Base-by-base conservation (phyloP, 2,888 invertebrate species). In the Tetheella fluctuosa region DNA sequence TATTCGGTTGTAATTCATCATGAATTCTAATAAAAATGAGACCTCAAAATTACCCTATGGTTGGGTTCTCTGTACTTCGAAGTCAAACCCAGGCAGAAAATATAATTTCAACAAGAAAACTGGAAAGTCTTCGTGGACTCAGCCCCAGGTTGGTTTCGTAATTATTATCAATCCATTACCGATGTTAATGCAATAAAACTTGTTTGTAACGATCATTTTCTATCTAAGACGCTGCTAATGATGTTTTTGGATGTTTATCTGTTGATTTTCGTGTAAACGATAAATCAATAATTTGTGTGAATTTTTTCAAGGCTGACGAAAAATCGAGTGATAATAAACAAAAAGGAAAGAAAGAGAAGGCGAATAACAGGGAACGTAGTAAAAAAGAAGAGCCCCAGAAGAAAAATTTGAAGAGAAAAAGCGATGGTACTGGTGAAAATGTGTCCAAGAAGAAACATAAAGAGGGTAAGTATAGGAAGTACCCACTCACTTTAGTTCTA, bases 81-180 rank as follows among this genome's bases (percentile, higher is more conserved):
- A 91, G 76, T 90, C 91, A 28, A 90, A 80, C 68, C 88, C 88
- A 23, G 91, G 90, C 8, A 86, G 89, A 74, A 89, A 86, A 71
- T 93, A 92, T 80, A 93, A 86, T 83, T 93, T 92, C 73, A 90
- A 93, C 70, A 89, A 79, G 71, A 91, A 84, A 82, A 92, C 90
- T 59, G 92, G 92, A 65, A 89, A 87, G 77, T 92, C 93, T 63
- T 90, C 88, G 64, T 93, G 93, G 93, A 86, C 86, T 37, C 79
- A 86, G 81, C 92, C 93, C 60, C 85, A 86, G 88, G 93, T 92
- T 80, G 80, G 80, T 85, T 83, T 84, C 78, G 69, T 77, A 79
- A 74, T 74, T 80, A 70, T 69, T 71, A 56, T 57, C 56, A 57
- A 48, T 58, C 53, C 60, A 55, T 39, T 58, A 42, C 39, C 48